phyloP scores from a whole-genome alignment of 2,113 vertebrate species.

The Heliornis fulica region DNA sequence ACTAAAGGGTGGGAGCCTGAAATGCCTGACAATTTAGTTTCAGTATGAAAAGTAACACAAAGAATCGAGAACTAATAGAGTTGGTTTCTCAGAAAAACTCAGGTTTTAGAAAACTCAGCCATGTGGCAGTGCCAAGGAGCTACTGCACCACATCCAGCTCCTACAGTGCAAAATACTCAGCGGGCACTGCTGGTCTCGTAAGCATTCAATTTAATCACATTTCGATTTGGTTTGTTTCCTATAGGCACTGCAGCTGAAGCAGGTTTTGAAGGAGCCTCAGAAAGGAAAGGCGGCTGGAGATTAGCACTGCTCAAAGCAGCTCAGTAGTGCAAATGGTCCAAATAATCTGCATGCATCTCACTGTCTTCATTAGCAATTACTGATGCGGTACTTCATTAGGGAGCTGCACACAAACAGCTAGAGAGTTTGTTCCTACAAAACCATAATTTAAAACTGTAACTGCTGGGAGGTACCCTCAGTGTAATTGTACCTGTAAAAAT shows the following conservation, averaged over 20 bases:
- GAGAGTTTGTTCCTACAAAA: too few relatives aligned
- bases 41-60: background rate
- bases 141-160: background rate
- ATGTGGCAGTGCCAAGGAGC: background rate
- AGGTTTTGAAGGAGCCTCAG: background rate
- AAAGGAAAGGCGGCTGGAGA: background rate
- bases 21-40: background rate
- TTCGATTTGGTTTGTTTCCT: background rate
- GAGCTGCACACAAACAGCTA: too few relatives aligned
- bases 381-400: background rate
- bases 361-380: background rate
- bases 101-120: background rate
- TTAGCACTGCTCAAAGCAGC: background rate
- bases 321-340: background rate
- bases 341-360: background rate
- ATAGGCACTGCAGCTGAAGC: background rate
- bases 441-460: too few relatives aligned
- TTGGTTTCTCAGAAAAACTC: background rate
- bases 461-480: too few relatives aligned
- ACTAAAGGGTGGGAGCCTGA: background rate
- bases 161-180: background rate
- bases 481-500: background rate
- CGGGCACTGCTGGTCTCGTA: background rate
- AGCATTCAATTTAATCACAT: constrained; percentile 29
- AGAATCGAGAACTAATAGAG: background rate